Evolutionary conservation across 2,888 invertebrate genomes (phyloP).

Genomic region (Punctoribates punctum): DNA sequence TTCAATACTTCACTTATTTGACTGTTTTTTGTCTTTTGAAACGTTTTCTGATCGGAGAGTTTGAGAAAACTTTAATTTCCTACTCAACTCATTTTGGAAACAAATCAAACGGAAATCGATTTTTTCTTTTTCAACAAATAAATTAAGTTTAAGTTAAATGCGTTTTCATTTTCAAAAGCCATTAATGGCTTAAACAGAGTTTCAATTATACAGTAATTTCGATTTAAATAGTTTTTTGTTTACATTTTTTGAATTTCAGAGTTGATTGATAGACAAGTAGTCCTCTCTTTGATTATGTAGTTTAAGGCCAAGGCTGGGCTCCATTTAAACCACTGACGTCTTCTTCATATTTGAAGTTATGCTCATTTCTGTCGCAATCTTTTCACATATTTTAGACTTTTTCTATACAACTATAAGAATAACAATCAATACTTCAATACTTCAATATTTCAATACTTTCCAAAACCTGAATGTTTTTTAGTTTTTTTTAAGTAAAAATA

Average conservation of each 20-base stretch:
- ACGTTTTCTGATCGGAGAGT: too few species aligned
- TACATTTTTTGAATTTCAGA: not conserved
- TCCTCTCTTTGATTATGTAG: not conserved
- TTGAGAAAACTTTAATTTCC: too few species aligned
- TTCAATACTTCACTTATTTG: not conserved
- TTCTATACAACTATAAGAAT: not conserved
- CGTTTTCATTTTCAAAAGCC: not conserved
- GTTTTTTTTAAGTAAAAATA: not conserved
- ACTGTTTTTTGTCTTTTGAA: too few species aligned
- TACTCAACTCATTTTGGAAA: too few species aligned
- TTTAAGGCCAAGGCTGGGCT: slow-evolving; percentile 17
- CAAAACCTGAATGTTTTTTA: too few species aligned
- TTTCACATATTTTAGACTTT: not conserved
- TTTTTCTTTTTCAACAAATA: too few species aligned
- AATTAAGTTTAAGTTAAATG: too few species aligned
- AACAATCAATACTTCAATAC: not conserved
- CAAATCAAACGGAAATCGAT: too few species aligned
- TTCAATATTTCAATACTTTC: not conserved
- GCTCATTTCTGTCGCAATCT: not conserved
- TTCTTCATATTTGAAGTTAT: too few species aligned
- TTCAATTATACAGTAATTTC: not conserved
- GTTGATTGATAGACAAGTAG: not conserved
- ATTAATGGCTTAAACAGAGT: not conserved
- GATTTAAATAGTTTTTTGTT: not conserved
- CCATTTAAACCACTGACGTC: not conserved